Percentiles rank a stretch among this genome's conserved stretches.
These are phyloP conservation scores for Eupelmus urozonus DNA, from an alignment of 2,888 invertebrate genomes.

Conservation along the genomic window DNA sequence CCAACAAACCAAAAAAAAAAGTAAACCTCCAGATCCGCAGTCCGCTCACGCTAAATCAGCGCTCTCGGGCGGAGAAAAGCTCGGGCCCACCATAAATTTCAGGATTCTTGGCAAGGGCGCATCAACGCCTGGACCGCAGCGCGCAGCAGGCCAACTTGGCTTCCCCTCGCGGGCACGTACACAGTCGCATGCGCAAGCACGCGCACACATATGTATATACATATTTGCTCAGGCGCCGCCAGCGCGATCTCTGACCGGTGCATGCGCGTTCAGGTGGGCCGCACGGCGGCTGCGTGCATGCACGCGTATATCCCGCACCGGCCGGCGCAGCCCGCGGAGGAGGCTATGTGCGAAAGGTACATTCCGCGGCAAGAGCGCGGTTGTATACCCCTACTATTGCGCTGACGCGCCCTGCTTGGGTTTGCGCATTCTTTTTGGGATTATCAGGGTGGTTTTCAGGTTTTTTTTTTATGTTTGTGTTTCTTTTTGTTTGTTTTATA, in stretches of 20 bases:
- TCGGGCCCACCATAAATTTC: slow-evolving; percentile 30
- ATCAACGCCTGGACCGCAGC: slow-evolving; percentile 34
- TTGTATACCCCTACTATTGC: background rate
- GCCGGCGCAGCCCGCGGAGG: background rate
- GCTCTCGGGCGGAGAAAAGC: background rate
- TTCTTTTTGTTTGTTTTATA: background rate
- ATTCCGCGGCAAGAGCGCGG: slow-evolving; percentile 38
- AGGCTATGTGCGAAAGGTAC: slow-evolving; percentile 10
- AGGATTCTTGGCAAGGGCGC: slow-evolving; percentile 45
- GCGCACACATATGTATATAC: background rate
- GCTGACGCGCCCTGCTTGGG: background rate
- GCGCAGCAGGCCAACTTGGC: slow-evolving; percentile 7
- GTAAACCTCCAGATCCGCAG: background rate
- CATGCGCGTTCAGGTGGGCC: slow-evolving; percentile 47
- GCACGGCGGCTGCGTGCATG: slow-evolving; percentile 7
- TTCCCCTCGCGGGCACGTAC: no score
- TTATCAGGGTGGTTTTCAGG: background rate
- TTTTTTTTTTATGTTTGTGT: background rate
- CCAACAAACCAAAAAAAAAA: background rate
- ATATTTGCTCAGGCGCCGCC: background rate
- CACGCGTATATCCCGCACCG: background rate
- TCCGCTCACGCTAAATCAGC: background rate
- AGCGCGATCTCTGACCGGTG: slow-evolving; percentile 39
- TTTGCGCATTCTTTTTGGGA: background rate
- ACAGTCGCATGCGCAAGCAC: background rate